Conservation (phyloP, 2,113 vertebrate genomes). For the Pachypanchax playfairii region DNA sequence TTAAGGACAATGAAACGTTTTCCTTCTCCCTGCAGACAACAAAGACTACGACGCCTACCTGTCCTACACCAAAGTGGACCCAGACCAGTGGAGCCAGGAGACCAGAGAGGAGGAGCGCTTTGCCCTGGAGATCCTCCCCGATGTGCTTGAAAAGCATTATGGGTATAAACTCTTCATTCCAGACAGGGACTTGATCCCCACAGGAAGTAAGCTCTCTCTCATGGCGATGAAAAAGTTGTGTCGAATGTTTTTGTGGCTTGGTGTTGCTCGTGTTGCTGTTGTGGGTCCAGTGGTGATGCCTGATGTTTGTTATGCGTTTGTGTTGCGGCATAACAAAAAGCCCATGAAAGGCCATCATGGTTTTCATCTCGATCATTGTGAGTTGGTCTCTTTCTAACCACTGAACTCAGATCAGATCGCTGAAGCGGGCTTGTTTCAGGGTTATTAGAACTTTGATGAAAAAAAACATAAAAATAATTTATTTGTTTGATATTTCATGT, state of each 20-base stretch:
- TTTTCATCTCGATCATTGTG: conserved; percentile 23
- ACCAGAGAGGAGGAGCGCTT: conserved; percentile 96
- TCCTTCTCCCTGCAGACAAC: conserved; percentile 82
- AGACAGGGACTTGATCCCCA: conserved; percentile 98
- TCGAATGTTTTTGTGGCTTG: conserved; percentile 61
- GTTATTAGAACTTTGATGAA: not conserved
- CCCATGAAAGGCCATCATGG: conserved; percentile 12
- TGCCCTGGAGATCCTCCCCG: conserved; percentile 96
- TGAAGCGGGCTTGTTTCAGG: too few relatives aligned
- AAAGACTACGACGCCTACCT: conserved; percentile 98
- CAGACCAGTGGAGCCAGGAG: conserved; percentile 98
- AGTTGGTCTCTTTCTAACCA: conserved; percentile 38
- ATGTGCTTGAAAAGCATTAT: conserved; percentile 98
- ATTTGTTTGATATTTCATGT: too few relatives aligned
- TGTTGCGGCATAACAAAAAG: conserved; percentile 44
- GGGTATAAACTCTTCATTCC: conserved; percentile 99
- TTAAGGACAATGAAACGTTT: conserved; percentile 4
- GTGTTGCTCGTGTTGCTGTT: conserved; percentile 58
- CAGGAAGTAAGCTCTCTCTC: conserved; percentile 93
- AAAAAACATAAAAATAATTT: too few relatives aligned
- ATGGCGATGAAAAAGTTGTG: conserved; percentile 62
- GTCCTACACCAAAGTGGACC: conserved; percentile 98
- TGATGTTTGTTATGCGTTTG: conserved; percentile 55
- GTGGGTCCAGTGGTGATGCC: conserved; percentile 56
- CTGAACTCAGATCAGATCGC: conserved; percentile 27